Base-by-base conservation (phyloP, 2,888 invertebrate species). In the Cantharis nigra region DNA sequence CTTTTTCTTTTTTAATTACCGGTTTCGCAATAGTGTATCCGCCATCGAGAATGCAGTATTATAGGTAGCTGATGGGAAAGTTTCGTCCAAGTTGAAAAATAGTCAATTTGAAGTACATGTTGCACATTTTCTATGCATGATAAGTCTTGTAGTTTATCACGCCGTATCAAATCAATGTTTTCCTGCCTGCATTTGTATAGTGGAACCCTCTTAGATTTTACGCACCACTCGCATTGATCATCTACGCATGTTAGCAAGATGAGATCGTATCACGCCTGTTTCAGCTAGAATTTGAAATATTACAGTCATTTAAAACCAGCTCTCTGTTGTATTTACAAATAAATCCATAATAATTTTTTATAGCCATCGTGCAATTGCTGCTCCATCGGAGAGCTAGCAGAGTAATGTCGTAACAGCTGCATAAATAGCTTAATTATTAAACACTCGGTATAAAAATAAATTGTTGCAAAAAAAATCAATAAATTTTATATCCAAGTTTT, bases 211-310 rank as follows among this genome's bases (percentile, higher is more conserved):
- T 75, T 74, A 74, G 80, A 80, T 81, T 82, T 82, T 79, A 76
- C 79, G 78, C 79, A 78, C 75, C 80, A 79, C 81, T 82, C 81
- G 82, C 82, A 84, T 84, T 83, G 84, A 84, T 84, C 83, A 84
- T 82, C 81, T 82, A 82, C 81, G 83, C 84, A 83, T 83, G 82
- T 83, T 83, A 83, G 83, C 82, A 79, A 83, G 82, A 84, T 84
- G 82, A 84, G 83, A 84, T 85, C 84, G 84, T 83, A 85, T 83
- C 83, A 81, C 81, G 83, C 80, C 82, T 83, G 81, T 80, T 83
- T 80, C 82, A 80, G 81, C 49, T 74, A 78, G 83, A 83, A 80
- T 83, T 83, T 85, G 84, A 85, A 84, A 85, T 84, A 85, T 85
- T 83, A 78, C 82, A 79, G 80, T 81, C 83, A 84, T 82, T 83